A percentile compares a stretch with the other conserved stretches of the same genome.
Conservation (phyloP, 1,140 invertebrate genomes). For the Oncopodura yosiiana region DNA sequence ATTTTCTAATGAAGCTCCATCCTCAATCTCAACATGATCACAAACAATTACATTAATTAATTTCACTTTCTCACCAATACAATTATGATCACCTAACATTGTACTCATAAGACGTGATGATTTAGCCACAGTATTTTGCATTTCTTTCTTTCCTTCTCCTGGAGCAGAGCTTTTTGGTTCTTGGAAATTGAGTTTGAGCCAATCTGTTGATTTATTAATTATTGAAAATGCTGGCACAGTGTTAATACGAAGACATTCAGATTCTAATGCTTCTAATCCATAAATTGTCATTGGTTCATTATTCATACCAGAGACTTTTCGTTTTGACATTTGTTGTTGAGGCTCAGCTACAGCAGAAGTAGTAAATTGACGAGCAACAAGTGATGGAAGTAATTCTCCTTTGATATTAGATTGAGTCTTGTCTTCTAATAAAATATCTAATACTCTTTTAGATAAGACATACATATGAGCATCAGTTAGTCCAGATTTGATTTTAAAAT, state of each 20-base stretch:
- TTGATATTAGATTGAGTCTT: conserved; percentile 18
- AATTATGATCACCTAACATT: conserved; percentile 44
- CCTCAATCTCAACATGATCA: conserved; percentile 44
- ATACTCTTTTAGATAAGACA: conserved; percentile 44
- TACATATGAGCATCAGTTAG: conserved; percentile 48
- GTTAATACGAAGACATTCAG: conserved; percentile 20
- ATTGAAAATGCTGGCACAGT: conserved; percentile 16
- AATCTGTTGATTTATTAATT: conserved; percentile 26
- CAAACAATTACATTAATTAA: conserved; percentile 45
- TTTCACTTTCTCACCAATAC: conserved; percentile 43
- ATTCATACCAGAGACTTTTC: background rate
- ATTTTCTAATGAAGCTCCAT: conserved; percentile 36
- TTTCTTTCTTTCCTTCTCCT: conserved; percentile 9
- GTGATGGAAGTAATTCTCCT: conserved; percentile 31
- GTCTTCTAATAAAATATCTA: too few relatives aligned
- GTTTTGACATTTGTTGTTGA: background rate
- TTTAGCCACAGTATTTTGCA: conserved; percentile 8
- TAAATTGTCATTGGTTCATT: background rate
- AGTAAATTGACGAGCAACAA: conserved; percentile 24
- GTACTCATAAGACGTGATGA: background rate
- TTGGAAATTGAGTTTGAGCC: conserved; percentile 23
- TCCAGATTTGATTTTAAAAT: conserved; percentile 41
- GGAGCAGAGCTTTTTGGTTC: background rate
- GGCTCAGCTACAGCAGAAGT: background rate
- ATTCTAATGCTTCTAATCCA: conserved; percentile 11